A percentile compares a stretch with the other conserved stretches of the same genome.
Evolutionary conservation across 2,113 vertebrate genomes (phyloP).

Genomic region (Labeo rohita): DNA sequence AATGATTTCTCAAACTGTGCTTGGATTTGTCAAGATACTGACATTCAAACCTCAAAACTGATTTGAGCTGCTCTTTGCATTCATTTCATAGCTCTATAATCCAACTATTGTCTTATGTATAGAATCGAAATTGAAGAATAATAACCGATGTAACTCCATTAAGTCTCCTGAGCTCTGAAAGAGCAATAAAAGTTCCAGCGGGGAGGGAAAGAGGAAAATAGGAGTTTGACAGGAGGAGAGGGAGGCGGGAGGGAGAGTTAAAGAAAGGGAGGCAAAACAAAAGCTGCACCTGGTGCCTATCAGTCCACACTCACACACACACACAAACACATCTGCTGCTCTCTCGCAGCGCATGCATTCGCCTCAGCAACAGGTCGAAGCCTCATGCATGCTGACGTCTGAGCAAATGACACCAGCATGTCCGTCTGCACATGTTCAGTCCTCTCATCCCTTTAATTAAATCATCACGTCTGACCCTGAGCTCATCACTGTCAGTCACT

Average conservation of each 20-base stretch:
- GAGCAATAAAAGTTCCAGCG: constrained; percentile 31
- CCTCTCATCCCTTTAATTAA: constrained; percentile 12
- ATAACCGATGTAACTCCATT: not conserved
- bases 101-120: not conserved
- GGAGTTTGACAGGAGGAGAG: constrained; percentile 69
- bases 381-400: not conserved
- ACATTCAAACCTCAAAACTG: not conserved
- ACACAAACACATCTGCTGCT: constrained; percentile 90
- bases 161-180: constrained; percentile 15
- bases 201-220: constrained; percentile 64
- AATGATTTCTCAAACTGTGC: not conserved
- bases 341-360: constrained; percentile 53
- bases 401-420: not conserved
- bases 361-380: not conserved
- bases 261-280: constrained; percentile 84
- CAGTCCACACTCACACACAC: constrained; percentile 78
- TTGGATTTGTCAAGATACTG: not conserved
- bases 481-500: not conserved
- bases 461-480: not conserved
- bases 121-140: not conserved
- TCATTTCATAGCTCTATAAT: not conserved
- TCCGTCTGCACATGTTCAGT: not conserved
- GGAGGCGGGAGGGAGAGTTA: constrained; percentile 77
- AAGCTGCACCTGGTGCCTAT: constrained; percentile 94
- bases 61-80: not conserved